A percentile compares a stretch with the other conserved stretches of the same genome.
phyloP scores from a whole-genome alignment of 2,888 invertebrate genomes.

The Tachystola acroxantha region DNA sequence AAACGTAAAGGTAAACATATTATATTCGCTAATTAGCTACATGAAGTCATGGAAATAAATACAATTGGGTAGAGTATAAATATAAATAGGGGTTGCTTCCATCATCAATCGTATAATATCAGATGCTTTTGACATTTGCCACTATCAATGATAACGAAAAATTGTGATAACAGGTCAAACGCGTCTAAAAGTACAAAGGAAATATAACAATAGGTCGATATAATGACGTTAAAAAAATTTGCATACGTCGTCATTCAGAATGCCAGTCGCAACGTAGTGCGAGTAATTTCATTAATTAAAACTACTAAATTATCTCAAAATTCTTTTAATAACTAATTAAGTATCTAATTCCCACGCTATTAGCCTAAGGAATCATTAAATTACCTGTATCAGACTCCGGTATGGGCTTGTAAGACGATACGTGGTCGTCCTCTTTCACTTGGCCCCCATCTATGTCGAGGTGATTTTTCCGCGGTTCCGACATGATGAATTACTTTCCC shows the following conservation, averaged over 20 bases:
- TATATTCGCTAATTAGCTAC: too few species aligned
- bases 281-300: background rate
- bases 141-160: conserved; percentile 19
- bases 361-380: conserved; percentile 5
- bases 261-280: background rate
- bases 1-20: too few species aligned
- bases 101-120: conserved; percentile 23
- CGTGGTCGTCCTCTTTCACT: conserved; percentile 70
- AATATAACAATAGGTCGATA: conserved; percentile 4
- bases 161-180: too few species aligned
- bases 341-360: background rate
- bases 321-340: background rate
- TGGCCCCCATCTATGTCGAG: conserved; percentile 65
- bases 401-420: conserved; percentile 75
- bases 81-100: too few species aligned
- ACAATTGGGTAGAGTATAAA: too few species aligned
- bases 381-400: conserved; percentile 78
- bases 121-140: conserved; percentile 32
- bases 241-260: conserved; percentile 13
- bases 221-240: conserved; percentile 12
- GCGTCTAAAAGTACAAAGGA: background rate
- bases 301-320: background rate
- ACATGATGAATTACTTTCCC: conserved; percentile 47
- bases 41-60: too few species aligned
- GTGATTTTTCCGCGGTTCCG: conserved; percentile 64